Base-by-base conservation (phyloP, 2,888 invertebrate genomes). In the Perizoma affinitatum region DNA sequence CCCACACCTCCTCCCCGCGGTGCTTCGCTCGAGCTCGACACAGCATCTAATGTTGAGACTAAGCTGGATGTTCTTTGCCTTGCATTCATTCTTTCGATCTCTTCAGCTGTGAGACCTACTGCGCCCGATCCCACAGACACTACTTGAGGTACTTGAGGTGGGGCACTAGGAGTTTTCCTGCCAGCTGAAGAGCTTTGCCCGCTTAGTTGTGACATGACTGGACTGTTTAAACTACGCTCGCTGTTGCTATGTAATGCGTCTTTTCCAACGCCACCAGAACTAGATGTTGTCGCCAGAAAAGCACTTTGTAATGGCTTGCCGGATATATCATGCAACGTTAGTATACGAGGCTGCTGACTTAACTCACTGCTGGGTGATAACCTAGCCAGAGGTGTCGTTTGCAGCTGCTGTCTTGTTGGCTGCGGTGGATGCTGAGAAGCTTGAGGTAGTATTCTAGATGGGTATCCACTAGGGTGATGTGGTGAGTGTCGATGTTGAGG, bases 311-410 rank as follows among this genome's bases (percentile, higher is more conserved):
- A 85, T 0, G 98, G 98, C 79, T 98, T 98, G 0, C 98, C 98
- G 66, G 98, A 98, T 78, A 98, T 97, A 80, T 98, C 98, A 84
- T 98, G 97, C 41, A 98, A 90, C 0, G 98, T 98, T n/a, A 98
- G 90, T 75, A 98, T 98, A 69, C 98, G 93, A 0, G 98, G 98
- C 75, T 97, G 97, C 80, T 98, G 98, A 71, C 98, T 98, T 67
- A 98, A 88, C 84, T 98, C 98, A 74, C 97, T 97, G 78, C 98
- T 98, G 0, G 98, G 98, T 69, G 98, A 98, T 34, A 98, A 90
- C 65, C 98, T 93, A 4, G 98, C 98, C 48, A 98, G 87, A 4
- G 98, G 98, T 0, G 98, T 98, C 68, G 97, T 97, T 86, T 98
- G 97, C 79, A 97, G 96, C 65, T 96, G 96, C 65, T 96, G 95